Conservation (phyloP, 2,888 invertebrate genomes). For the Melitaea athalia region DNA sequence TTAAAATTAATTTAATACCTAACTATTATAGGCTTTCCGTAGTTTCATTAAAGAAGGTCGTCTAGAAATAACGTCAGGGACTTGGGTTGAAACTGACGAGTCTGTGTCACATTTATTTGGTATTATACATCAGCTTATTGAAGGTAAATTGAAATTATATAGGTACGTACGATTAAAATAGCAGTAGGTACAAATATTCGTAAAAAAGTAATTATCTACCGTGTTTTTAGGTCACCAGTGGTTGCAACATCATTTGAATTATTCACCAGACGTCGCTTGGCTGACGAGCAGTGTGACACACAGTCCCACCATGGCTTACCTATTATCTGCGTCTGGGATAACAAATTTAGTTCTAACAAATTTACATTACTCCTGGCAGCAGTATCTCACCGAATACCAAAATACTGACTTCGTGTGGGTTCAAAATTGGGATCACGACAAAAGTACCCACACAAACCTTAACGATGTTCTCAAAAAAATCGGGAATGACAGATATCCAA, state of each 20-base stretch:
- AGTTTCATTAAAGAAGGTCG: slow-evolving; percentile 89
- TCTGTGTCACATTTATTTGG: slow-evolving; percentile 93
- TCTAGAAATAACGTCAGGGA: slow-evolving; percentile 94
- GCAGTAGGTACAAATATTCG: neutral
- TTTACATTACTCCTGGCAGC: slow-evolving; percentile 96
- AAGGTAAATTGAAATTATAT: slow-evolving; percentile 80
- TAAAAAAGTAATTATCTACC: neutral
- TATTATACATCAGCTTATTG: slow-evolving; percentile 93
- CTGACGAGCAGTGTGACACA: slow-evolving; percentile 98
- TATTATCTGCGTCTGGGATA: slow-evolving; percentile 90
- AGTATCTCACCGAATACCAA: slow-evolving; percentile 93
- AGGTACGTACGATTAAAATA: neutral
- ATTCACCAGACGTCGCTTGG: slow-evolving; percentile 92
- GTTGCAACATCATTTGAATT: slow-evolving; percentile 90
- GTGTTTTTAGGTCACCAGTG: slow-evolving; percentile 90
- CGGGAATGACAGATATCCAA: slow-evolving; percentile 63
- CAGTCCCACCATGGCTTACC: slow-evolving; percentile 94
- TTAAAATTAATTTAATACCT: slow-evolving; percentile 5
- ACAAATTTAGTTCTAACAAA: slow-evolving; percentile 93
- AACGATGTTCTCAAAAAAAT: slow-evolving; percentile 60
- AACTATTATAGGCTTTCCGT: slow-evolving; percentile 79
- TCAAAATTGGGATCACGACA: slow-evolving; percentile 88
- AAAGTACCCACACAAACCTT: slow-evolving; percentile 49
- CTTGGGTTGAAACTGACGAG: slow-evolving; percentile 98
- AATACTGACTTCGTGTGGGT: slow-evolving; percentile 95